Evolutionary conservation across 2,797 vertebrate genomes (phyloP).

Genomic region (Gallinago stenura): DNA sequence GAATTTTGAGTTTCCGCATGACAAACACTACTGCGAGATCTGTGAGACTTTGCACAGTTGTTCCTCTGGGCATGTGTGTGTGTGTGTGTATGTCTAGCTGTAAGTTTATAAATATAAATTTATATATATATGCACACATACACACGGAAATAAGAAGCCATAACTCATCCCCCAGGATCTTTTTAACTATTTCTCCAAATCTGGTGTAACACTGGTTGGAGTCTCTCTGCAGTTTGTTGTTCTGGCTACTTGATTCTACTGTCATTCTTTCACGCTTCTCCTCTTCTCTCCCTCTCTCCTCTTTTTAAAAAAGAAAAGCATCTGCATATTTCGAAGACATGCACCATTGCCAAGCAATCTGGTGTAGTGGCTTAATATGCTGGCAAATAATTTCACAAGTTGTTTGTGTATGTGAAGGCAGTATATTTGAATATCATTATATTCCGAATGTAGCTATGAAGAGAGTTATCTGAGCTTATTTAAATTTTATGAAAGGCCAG

Average conservation of each 20-base stretch:
- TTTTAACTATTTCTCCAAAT: slow-evolving; percentile 27
- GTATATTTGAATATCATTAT: slow-evolving; percentile 74
- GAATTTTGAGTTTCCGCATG: slow-evolving; percentile 38
- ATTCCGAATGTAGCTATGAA: slow-evolving; percentile 62
- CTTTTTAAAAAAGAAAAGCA: slow-evolving; percentile 70
- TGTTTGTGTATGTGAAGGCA: slow-evolving; percentile 70
- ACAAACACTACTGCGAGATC: not conserved
- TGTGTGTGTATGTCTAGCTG: not conserved
- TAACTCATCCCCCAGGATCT: not conserved
- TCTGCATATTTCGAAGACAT: slow-evolving; percentile 75
- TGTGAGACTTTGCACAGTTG: slow-evolving; percentile 25
- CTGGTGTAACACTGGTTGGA: slow-evolving; percentile 21
- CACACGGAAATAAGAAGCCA: not conserved
- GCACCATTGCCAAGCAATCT: slow-evolving; percentile 77
- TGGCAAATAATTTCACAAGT: slow-evolving; percentile 78
- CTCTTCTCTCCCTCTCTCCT: slow-evolving; percentile 49
- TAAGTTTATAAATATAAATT: not conserved
- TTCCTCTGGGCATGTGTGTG: not conserved
- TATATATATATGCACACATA: not conserved
- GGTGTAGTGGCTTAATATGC: slow-evolving; percentile 74
- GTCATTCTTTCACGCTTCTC: slow-evolving; percentile 67
- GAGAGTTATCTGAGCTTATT: slow-evolving; percentile 49
- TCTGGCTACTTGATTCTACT: slow-evolving; percentile 57
- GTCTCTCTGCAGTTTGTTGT: slow-evolving; percentile 29
- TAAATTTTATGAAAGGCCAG: slow-evolving; percentile 49